These are phyloP conservation scores for Idaea biselata DNA, from an alignment of 2,888 invertebrate genomes.

Conservation along the genomic window DNA sequence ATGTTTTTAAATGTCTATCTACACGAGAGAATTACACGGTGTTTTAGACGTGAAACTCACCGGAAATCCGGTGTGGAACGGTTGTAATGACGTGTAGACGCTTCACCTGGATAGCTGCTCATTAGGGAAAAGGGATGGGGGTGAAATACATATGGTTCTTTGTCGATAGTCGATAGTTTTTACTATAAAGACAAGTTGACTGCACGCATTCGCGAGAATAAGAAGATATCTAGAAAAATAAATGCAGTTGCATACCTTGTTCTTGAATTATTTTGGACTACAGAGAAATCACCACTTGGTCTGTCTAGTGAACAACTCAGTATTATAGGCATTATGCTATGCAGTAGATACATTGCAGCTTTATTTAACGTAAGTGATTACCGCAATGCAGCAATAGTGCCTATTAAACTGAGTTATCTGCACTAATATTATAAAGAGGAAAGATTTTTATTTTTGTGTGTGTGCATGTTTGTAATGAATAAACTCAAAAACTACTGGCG, in stretches of 20 bases:
- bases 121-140: conserved; percentile 51
- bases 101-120: conserved; percentile 67
- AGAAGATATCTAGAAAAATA: background rate
- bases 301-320: background rate
- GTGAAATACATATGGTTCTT: conserved; percentile 10
- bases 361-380: background rate
- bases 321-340: background rate
- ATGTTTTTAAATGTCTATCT: conserved; percentile 15
- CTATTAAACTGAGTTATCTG: no score
- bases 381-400: background rate
- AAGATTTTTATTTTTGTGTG: no score
- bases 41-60: conserved; percentile 49
- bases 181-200: background rate
- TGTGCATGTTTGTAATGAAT: no score
- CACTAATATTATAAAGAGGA: no score
- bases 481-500: no score
- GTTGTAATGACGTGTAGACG: conserved; percentile 71
- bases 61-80: conserved; percentile 70
- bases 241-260: no score
- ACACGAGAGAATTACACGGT: conserved; percentile 59
- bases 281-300: no score
- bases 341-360: background rate
- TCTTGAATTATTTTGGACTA: no score
- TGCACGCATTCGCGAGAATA: no score
- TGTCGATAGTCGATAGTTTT: conserved; percentile 7